Evolutionary conservation across 1,140 invertebrate genomes (phyloP).

Genomic region (Macrosteles quadrilineatus): DNA sequence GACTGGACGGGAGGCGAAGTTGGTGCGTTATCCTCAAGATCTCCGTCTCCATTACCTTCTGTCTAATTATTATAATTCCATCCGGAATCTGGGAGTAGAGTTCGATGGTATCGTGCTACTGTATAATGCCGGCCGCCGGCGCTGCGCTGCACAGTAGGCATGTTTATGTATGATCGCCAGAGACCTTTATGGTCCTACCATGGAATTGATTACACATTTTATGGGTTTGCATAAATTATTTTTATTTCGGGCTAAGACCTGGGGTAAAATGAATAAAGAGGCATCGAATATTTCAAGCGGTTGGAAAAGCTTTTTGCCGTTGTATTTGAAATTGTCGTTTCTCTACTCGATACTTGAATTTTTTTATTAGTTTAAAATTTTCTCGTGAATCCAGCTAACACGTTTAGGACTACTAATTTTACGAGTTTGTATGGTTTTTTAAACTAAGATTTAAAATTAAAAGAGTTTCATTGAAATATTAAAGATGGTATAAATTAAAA

Average conservation of each 20-base stretch:
- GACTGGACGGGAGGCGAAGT: not conserved
- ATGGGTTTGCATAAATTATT: slow-evolving; percentile 4
- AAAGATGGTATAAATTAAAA: too few relatives aligned
- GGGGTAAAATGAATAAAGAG: slow-evolving; percentile 4
- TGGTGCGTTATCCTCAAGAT: slow-evolving; percentile 2
- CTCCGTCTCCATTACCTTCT: slow-evolving; percentile 8
- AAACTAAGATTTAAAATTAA: too few relatives aligned
- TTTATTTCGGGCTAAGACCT: not conserved
- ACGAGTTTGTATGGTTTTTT: too few relatives aligned
- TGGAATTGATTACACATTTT: slow-evolving; percentile 10
- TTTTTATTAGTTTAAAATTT: too few relatives aligned
- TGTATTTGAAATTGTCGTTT: too few relatives aligned
- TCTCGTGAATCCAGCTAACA: too few relatives aligned
- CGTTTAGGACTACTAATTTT: too few relatives aligned
- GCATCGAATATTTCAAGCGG: too few relatives aligned
- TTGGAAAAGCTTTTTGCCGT: too few relatives aligned
- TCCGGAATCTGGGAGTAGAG: slow-evolving; percentile 19
- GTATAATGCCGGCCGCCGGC: slow-evolving; percentile 14
- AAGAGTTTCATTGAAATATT: too few relatives aligned
- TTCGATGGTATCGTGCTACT: slow-evolving; percentile 15
- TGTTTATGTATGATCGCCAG: slow-evolving; percentile 15
- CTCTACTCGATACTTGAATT: too few relatives aligned
- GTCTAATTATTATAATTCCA: slow-evolving; percentile 25
- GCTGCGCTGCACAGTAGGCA: slow-evolving; percentile 5
- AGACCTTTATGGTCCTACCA: not conserved